Base-by-base conservation (phyloP, 1,140 invertebrate species). In the Eueides isabella region DNA sequence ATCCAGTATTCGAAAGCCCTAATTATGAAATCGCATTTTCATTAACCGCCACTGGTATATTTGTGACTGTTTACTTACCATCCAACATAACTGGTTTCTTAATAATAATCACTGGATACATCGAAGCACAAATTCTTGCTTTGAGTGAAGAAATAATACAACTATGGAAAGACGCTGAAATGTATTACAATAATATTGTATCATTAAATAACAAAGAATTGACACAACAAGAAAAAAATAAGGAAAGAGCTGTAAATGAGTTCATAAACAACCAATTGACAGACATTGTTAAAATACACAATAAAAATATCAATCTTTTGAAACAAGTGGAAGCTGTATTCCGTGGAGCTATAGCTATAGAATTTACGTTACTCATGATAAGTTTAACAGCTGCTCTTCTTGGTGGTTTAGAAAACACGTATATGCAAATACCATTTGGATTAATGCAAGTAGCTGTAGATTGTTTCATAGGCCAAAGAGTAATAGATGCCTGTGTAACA, bases 361-460 rank as follows among this genome's bases (percentile, higher is more conserved):
- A 88, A 67, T 90, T 89, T 61, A 29, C 74, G 1, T 73, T 88
- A n/a, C 66, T 88, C 4, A 78, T 77, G 0, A 62, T 80, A 2
- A 81, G 80, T 26, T 61, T 90, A 6, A 83, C 86, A 41, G 75
- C 82, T 11, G 85, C 85, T 69, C 69, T 89, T 14, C 74, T 91
- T 0, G 87, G 85, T 14, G 85, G 84, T 0, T 61, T 91, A 61
- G 84, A 89, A 65, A 87, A 89, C 23, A 89, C 86, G 0, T 89
- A 83, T 71, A 23, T 91, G 6, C 64, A 88, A 66, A 72, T 89
- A 69, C 85, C 85, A 5, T 91, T 82, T 28, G 82, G 82, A 1
- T 65, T 91, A 14, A 82, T 83, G 19, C 83, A 85, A 72, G 75
- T 91, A 0, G 80, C 72, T 0, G 85, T 89, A 74, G 87, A 86